These are phyloP conservation scores for Coilia nasus DNA, from an alignment of 2,797 vertebrate genomes.

Conservation along the genomic window DNA sequence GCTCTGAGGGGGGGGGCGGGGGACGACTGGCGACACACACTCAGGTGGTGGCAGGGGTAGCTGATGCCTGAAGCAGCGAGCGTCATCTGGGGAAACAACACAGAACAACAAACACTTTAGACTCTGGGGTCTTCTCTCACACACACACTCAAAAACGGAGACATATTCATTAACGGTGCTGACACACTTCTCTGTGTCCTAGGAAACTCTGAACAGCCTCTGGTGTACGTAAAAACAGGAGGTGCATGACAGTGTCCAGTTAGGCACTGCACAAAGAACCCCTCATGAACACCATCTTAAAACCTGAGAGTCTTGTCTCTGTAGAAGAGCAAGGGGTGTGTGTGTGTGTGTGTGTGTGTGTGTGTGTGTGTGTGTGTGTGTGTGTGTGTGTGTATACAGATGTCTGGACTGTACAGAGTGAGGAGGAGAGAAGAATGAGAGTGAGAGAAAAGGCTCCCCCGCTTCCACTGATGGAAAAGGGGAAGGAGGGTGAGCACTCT, in stretches of 20 bases:
- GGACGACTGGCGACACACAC: constrained; percentile 91
- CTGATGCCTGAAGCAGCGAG: constrained; percentile 89
- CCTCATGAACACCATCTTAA: background rate
- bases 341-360: background rate
- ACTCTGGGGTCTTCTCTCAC: background rate
- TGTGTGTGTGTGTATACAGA: too few species aligned
- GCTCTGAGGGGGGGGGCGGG: constrained; percentile 86
- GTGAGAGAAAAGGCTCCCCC: constrained; percentile 38
- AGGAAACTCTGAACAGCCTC: background rate
- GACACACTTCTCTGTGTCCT: background rate
- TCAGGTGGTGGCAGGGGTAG: constrained; percentile 96
- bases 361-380: background rate
- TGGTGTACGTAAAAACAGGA: background rate
- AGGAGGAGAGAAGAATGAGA: constrained; percentile 53
- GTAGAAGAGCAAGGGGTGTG: background rate
- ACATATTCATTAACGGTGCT: background rate
- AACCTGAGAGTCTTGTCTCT: too few species aligned
- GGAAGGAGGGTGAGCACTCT: constrained; percentile 62
- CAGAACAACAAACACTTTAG: constrained; percentile 31
- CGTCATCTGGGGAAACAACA: constrained; percentile 82
- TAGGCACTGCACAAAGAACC: constrained; percentile 41
- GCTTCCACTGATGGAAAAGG: constrained; percentile 39
- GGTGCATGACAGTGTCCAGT: background rate
- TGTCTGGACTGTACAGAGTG: too few species aligned
- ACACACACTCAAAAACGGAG: background rate